A percentile compares a stretch with the other conserved stretches of the same genome.
Evolutionary conservation across 2,113 vertebrate species (phyloP).

Genomic region (Lepus timidus): DNA sequence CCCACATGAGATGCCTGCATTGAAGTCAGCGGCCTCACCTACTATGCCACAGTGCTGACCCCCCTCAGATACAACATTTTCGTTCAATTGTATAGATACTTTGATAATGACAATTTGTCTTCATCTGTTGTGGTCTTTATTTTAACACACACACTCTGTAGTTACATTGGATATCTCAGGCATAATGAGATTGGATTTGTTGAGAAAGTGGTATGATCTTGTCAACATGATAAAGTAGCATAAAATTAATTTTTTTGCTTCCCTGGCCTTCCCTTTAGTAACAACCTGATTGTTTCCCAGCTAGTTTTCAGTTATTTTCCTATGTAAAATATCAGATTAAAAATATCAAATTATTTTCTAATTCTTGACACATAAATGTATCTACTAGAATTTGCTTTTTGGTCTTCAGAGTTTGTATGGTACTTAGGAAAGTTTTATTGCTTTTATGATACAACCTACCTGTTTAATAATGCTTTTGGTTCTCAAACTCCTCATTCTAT

Average conservation of each 20-base stretch:
- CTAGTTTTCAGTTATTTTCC: not conserved
- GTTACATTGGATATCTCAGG: not conserved
- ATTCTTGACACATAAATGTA: not conserved
- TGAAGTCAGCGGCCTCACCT: no score
- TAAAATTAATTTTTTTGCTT: not conserved
- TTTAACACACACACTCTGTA: not conserved
- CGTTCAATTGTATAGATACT: not conserved
- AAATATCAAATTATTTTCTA: not conserved
- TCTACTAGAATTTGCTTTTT: not conserved
- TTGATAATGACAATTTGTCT: not conserved
- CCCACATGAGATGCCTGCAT: no score
- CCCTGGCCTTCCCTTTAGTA: no score
- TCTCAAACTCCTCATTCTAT: not conserved
- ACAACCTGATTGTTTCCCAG: not conserved
- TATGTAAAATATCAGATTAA: not conserved
- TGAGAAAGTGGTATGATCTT: not conserved
- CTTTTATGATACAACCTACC: not conserved
- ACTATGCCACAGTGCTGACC: no score
- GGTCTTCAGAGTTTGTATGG: not conserved
- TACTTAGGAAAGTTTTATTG: not conserved
- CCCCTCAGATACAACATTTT: not conserved
- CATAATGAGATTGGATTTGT: not conserved
- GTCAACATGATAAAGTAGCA: not conserved
- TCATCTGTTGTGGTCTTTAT: not conserved
- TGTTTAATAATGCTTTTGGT: not conserved